phyloP scores from a whole-genome alignment of 2,888 invertebrate species.

The Teinopalpus imperialis region DNA sequence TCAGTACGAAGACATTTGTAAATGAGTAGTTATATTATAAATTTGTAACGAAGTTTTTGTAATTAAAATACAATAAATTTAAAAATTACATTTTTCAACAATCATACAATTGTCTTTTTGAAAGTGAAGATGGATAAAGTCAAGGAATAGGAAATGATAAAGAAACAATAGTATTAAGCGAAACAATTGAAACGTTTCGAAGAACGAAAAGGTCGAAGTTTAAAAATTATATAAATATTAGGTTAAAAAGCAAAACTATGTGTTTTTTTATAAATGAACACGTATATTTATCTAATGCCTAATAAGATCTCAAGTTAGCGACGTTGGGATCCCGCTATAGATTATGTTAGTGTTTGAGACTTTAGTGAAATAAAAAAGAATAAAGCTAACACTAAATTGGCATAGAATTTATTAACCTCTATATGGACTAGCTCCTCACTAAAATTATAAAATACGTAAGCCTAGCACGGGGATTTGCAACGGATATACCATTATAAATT shows the following conservation, averaged over 20 bases:
- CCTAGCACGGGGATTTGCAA: conserved; percentile 30
- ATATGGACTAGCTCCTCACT: conserved; percentile 75
- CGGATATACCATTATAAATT: background rate
- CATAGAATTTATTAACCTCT: conserved; percentile 62
- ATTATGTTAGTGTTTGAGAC: conserved; percentile 54
- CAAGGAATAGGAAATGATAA: no score
- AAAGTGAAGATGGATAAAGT: no score
- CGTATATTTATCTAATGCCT: no score
- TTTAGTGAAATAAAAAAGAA: conserved; percentile 30
- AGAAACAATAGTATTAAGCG: background rate
- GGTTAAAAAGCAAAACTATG: background rate
- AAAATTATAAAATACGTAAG: conserved; percentile 43
- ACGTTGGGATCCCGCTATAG: conserved; percentile 29
- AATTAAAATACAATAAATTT: no score
- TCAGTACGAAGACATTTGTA: no score
- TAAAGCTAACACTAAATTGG: conserved; percentile 52
- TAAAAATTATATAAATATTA: background rate
- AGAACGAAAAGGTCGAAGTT: background rate
- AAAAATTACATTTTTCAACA: no score
- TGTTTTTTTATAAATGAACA: conserved; percentile 1
- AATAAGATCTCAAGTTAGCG: conserved; percentile 19
- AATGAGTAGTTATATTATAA: no score
- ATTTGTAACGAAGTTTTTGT: no score
- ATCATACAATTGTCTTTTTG: no score
- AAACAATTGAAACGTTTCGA: background rate